These are phyloP conservation scores for Ypsolopha scabrella DNA, from an alignment of 2,888 invertebrate genomes.

Conservation along the genomic window DNA sequence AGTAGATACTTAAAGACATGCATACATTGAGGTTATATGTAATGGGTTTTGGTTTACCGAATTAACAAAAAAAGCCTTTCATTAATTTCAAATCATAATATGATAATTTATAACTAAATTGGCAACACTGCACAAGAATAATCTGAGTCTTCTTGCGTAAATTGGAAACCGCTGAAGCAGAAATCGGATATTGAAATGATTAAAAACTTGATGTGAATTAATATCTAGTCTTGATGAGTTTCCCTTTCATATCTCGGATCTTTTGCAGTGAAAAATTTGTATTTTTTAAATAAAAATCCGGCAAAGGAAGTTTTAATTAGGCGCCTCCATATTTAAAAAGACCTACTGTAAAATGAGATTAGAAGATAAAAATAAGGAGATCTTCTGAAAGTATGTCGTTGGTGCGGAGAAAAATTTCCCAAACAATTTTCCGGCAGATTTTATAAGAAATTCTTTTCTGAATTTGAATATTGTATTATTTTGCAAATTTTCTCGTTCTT, in stretches of 20 bases:
- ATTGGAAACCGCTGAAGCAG: constrained; percentile 38
- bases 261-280: too few relatives aligned
- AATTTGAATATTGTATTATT: neutral
- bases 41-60: too few relatives aligned
- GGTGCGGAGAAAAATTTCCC: neutral
- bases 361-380: neutral
- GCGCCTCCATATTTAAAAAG: neutral
- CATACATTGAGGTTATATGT: too few relatives aligned
- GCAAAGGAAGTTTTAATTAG: neutral
- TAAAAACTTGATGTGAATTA: constrained; percentile 3
- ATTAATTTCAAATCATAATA: too few relatives aligned
- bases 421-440: neutral
- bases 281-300: neutral
- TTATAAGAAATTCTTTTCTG: neutral
- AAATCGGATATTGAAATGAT: constrained; percentile 26
- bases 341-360: neutral
- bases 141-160: constrained; percentile 39
- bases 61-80: too few relatives aligned
- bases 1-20: too few relatives aligned
- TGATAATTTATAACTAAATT: too few relatives aligned
- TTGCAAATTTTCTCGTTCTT: constrained; percentile 14
- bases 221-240: neutral
- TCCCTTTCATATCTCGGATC: neutral
- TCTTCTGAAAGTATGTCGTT: neutral
- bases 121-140: constrained; percentile 7